Percentiles rank a stretch among this genome's conserved stretches.
These are phyloP conservation scores for Drosophila kikkawai DNA, from an alignment of 1,140 invertebrate genomes.

Conservation along the genomic window DNA sequence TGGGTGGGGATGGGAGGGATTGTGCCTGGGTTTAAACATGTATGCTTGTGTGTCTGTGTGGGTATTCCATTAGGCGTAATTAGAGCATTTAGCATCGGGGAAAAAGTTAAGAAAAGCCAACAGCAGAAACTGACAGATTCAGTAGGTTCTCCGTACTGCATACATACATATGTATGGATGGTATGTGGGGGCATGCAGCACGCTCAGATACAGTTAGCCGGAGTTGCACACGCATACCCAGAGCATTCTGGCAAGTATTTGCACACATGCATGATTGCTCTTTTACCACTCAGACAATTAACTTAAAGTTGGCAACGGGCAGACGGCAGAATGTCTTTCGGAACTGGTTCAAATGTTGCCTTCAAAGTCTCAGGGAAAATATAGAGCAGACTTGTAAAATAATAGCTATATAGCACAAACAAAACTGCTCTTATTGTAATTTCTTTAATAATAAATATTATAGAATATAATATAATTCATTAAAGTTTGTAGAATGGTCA, in stretches of 20 bases:
- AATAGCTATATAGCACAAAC: not conserved
- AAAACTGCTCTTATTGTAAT: too few relatives aligned
- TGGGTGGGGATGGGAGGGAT: not conserved
- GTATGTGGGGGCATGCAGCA: slow-evolving; percentile 5
- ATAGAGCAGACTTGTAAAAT: not conserved
- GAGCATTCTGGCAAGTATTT: slow-evolving; percentile 9
- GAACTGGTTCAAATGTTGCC: slow-evolving; percentile 25
- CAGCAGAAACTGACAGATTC: slow-evolving; percentile 47
- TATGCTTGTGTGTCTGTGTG: slow-evolving; percentile 4
- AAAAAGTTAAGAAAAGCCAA: slow-evolving; percentile 77
- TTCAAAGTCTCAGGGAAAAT: not conserved
- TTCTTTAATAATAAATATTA: too few relatives aligned
- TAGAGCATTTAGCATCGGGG: slow-evolving; percentile 76
- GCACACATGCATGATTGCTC: slow-evolving; percentile 42
- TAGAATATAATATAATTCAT: too few relatives aligned
- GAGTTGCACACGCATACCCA: slow-evolving; percentile 16
- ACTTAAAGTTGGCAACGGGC: slow-evolving; percentile 41
- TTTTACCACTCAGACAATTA: slow-evolving; percentile 44
- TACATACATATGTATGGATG: slow-evolving; percentile 5
- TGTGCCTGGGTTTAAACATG: not conserved
- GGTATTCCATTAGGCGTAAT: slow-evolving; percentile 81
- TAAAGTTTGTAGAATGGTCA: too few relatives aligned
- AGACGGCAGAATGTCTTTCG: slow-evolving; percentile 18
- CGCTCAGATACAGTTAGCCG: slow-evolving; percentile 50
- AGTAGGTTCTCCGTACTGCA: slow-evolving; percentile 7